A percentile compares a stretch with the other conserved stretches of the same genome.
These are phyloP conservation scores for Lophius americanus DNA, from an alignment of 2,797 vertebrate genomes.

Conservation along the genomic window DNA sequence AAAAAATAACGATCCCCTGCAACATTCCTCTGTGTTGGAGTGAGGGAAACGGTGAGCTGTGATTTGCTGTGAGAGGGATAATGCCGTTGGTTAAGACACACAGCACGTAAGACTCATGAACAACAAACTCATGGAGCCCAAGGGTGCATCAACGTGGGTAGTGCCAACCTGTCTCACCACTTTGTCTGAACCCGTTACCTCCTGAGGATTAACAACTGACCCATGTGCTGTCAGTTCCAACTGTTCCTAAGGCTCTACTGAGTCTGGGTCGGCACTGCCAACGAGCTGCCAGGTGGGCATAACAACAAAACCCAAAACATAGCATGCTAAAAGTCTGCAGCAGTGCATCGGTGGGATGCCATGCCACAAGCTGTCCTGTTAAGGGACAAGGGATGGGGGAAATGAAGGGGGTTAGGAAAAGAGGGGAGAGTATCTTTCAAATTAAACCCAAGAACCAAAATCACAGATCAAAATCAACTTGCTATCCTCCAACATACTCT, in stretches of 20 bases:
- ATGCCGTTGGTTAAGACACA: conserved; percentile 81
- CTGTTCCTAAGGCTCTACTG: conserved; percentile 30
- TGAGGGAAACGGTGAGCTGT: conserved; percentile 74
- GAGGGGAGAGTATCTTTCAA: conserved; percentile 60
- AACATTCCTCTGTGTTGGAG: conserved; percentile 71
- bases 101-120: conserved; percentile 78
- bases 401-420: conserved; percentile 33
- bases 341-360: conserved; percentile 82
- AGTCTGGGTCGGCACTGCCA: conserved; percentile 78
- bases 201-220: conserved; percentile 44
- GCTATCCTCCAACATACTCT: conserved; percentile 55
- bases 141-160: conserved; percentile 62
- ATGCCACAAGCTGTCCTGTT: conserved; percentile 80
- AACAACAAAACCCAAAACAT: conserved; percentile 81
- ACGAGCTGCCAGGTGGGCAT: conserved; percentile 66
- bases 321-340: conserved; percentile 82
- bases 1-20: conserved; percentile 60
- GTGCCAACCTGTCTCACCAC: conserved; percentile 67
- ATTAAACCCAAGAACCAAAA: conserved; percentile 63
- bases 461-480: conserved; percentile 58
- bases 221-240: conserved; percentile 44
- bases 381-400: conserved; percentile 46
- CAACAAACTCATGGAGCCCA: conserved; percentile 79
- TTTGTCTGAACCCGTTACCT: conserved; percentile 40
- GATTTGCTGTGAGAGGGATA: conserved; percentile 81